Evolutionary conservation across 2,888 invertebrate genomes (phyloP).

Genomic region (Rhingia rostrata): DNA sequence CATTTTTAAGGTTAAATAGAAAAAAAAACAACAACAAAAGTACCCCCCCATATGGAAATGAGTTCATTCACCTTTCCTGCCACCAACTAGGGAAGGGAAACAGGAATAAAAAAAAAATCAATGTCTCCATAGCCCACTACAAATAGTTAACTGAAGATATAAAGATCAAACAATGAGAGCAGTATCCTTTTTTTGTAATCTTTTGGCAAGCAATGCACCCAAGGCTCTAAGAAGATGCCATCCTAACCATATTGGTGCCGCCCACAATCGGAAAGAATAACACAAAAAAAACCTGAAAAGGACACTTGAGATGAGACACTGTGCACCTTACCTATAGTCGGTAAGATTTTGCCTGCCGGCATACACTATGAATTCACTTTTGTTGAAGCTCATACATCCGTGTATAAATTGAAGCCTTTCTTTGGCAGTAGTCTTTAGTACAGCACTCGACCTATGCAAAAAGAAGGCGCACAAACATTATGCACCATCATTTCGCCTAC

Average conservation of each 20-base stretch:
- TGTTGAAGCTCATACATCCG: constrained; percentile 9
- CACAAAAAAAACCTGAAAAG: constrained; percentile 27
- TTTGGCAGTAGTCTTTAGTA: constrained; percentile 29
- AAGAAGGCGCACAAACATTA: not conserved
- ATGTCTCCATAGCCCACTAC: constrained; percentile 14
- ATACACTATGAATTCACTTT: constrained; percentile 36
- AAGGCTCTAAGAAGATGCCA: constrained; percentile 25
- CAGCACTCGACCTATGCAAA: constrained; percentile 35
- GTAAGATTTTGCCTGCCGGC: constrained; percentile 15
- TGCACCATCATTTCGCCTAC: not conserved
- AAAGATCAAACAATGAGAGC: not conserved
- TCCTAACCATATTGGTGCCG: constrained; percentile 9
- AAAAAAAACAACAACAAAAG: constrained; percentile 22
- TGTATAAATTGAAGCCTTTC: constrained; percentile 46
- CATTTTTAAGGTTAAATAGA: not conserved
- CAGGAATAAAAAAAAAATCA: not conserved
- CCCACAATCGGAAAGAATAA: constrained; percentile 41
- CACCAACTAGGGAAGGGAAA: constrained; percentile 2
- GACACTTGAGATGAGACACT: constrained; percentile 44
- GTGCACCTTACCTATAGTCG: constrained; percentile 19
- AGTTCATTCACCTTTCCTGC: constrained; percentile 50
- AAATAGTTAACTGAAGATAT: constrained; percentile 32
- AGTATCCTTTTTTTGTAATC: constrained; percentile 3
- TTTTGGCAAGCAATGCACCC: constrained; percentile 42
- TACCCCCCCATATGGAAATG: constrained; percentile 6